Evolutionary conservation across 2,113 vertebrate species (phyloP).

Genomic region (Rallus limicola): DNA sequence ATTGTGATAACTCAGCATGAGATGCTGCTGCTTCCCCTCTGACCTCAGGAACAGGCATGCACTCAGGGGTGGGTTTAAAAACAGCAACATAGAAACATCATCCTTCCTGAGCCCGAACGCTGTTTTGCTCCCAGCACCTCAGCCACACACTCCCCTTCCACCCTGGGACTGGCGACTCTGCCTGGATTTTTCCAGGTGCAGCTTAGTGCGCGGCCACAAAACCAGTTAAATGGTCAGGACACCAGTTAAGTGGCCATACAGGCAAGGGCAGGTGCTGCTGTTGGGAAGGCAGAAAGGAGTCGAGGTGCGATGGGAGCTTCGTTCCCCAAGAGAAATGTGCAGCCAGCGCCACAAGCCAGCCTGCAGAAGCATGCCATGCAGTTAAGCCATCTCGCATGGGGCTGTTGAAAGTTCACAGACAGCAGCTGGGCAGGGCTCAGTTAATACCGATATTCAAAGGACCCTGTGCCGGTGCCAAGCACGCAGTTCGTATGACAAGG

Average conservation of each 20-base stretch:
- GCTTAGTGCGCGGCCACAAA: accelerated
- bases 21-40: background rate
- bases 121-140: background rate
- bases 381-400: background rate
- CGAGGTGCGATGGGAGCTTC: accelerated
- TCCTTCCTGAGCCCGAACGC: background rate
- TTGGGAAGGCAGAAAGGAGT: background rate
- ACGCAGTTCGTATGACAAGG: constrained; percentile 57
- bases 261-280: accelerated
- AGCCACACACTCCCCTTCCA: background rate
- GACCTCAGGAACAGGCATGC: background rate
- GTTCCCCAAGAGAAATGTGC: accelerated
- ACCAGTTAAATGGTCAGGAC: accelerated
- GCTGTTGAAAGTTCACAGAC: background rate
- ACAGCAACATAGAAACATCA: accelerated
- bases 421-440: constrained; percentile 10
- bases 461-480: constrained; percentile 58
- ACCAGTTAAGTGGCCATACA: accelerated
- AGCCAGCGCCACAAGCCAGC: accelerated
- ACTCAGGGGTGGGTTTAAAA: background rate
- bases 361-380: accelerated
- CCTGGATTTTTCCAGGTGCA: background rate
- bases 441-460: constrained; percentile 15
- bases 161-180: background rate
- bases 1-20: background rate